Evolutionary conservation across 2,113 vertebrate genomes (phyloP).

Genomic region (Trochalopteron elliotii): DNA sequence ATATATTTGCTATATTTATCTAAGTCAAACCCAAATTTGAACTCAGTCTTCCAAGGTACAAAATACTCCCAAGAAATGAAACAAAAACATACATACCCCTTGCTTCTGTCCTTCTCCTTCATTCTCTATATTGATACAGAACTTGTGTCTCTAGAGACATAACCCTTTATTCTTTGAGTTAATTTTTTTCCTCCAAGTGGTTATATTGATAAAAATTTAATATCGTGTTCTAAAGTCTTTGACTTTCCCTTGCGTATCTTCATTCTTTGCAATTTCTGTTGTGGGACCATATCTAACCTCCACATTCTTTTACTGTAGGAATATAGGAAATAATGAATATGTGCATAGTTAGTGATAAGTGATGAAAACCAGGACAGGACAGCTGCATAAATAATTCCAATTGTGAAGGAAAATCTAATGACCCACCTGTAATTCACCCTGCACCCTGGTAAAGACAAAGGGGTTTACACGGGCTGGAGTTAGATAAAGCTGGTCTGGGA

Average conservation of each 20-base stretch:
- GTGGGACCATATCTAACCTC: background rate
- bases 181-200: background rate
- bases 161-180: background rate
- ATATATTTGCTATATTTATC: conserved; percentile 51
- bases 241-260: background rate
- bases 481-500: background rate
- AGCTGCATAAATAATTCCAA: conserved; percentile 3
- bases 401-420: background rate
- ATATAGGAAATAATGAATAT: background rate
- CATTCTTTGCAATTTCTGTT: background rate
- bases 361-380: background rate
- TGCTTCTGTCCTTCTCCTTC: background rate
- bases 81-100: background rate
- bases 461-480: background rate
- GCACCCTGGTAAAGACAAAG: background rate
- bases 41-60: background rate
- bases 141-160: background rate
- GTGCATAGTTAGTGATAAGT: background rate
- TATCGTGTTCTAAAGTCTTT: background rate
- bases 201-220: conserved; percentile 15
- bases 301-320: background rate
- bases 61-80: background rate
- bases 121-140: background rate
- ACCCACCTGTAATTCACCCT: background rate
- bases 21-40: conserved; percentile 37